phyloP scores from a whole-genome alignment of 2,113 vertebrate species.

The Leptobrachium leishanense region DNA sequence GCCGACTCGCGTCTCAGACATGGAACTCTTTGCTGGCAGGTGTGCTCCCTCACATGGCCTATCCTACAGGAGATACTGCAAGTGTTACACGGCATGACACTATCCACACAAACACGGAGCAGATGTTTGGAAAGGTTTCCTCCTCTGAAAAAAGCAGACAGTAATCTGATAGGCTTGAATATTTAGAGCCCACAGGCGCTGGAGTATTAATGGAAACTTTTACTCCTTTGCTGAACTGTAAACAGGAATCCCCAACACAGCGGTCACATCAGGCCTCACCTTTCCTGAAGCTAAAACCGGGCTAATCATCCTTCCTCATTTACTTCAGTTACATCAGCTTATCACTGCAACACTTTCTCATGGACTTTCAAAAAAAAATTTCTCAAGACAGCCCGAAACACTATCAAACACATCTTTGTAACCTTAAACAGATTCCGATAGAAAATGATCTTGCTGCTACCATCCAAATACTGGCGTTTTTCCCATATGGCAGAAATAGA shows the following conservation, averaged over 20 bases:
- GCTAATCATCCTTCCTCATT: constrained; percentile 29
- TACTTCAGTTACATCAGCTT: constrained; percentile 42
- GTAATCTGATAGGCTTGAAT: constrained; percentile 45
- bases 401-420: too few relatives aligned
- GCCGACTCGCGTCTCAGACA: background rate
- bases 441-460: too few relatives aligned
- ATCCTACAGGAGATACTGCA: constrained; percentile 41
- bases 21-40: constrained; percentile 38
- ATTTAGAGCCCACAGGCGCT: constrained; percentile 35
- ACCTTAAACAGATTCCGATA: too few relatives aligned
- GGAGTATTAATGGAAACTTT: constrained; percentile 46
- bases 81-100: constrained; percentile 42
- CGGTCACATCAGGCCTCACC: constrained; percentile 37
- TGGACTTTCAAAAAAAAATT: background rate
- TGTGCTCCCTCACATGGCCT: constrained; percentile 39
- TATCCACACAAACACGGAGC: constrained; percentile 46
- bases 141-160: constrained; percentile 42
- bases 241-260: constrained; percentile 47
- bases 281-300: constrained; percentile 20
- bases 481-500: too few relatives aligned
- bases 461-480: too few relatives aligned
- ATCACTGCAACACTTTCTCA: background rate
- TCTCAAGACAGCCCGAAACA: background rate
- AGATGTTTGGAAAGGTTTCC: constrained; percentile 47
- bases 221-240: constrained; percentile 34